Evolutionary conservation across 92 coral and sea anemone species (phyloP).

Genomic region (Hydrozoanthus gracilis): DNA sequence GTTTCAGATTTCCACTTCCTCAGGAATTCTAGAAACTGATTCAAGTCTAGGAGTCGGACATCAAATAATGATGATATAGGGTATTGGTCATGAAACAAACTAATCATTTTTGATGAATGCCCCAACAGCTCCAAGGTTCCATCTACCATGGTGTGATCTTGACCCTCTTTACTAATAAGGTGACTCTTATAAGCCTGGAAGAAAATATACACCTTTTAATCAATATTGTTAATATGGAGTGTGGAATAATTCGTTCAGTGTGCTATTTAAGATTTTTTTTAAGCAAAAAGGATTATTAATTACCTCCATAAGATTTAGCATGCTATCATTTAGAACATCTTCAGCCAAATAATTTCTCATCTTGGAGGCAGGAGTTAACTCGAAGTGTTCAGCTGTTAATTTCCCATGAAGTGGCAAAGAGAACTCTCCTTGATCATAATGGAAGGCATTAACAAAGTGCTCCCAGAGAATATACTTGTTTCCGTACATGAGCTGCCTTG

Average conservation of each 20-base stretch:
- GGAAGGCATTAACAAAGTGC: constrained; percentile 45
- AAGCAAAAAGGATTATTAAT: not conserved
- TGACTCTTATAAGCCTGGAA: constrained; percentile 43
- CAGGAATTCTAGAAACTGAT: not conserved
- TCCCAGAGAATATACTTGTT: constrained; percentile 35
- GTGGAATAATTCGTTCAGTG: no score
- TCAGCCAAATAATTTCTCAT: constrained; percentile 64
- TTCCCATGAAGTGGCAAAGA: constrained; percentile 45
- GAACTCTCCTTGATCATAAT: constrained; percentile 52
- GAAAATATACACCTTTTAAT: not conserved
- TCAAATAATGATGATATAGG: not conserved
- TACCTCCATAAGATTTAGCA: constrained; percentile 58
- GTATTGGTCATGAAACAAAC: constrained; percentile 38
- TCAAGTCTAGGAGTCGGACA: not conserved
- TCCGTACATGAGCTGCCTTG: constrained; percentile 19
- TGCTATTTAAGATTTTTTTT: no score
- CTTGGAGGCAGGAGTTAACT: constrained; percentile 45
- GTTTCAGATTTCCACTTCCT: constrained; percentile 14
- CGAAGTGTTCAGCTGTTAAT: constrained; percentile 54
- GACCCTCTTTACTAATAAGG: constrained; percentile 24
- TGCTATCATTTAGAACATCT: constrained; percentile 50
- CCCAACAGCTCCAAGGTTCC: constrained; percentile 28
- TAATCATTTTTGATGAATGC: constrained; percentile 27
- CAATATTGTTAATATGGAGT: not conserved
- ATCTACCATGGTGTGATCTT: constrained; percentile 30